Percentiles rank a stretch among this genome's conserved stretches.
These are phyloP conservation scores for Cyanocitta stelleri DNA, from an alignment of 2,113 vertebrate species.

Conservation along the genomic window DNA sequence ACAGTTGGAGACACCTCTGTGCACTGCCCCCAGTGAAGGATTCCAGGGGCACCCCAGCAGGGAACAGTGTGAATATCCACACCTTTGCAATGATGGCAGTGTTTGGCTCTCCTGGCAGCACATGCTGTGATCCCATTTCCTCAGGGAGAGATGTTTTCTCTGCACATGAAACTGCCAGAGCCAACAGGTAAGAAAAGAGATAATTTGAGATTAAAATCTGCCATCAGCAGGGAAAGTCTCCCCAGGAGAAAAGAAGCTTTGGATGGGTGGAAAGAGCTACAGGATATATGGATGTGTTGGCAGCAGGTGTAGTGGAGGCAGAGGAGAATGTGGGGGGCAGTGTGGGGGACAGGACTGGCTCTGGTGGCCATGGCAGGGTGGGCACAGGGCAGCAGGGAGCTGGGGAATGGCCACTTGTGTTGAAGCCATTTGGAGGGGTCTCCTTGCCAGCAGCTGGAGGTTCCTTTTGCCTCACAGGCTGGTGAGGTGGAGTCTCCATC, in stretches of 20 bases:
- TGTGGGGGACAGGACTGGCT: background rate
- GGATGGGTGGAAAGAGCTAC: background rate
- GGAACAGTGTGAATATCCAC: accelerated
- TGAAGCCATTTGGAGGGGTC: background rate
- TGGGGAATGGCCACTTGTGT: background rate
- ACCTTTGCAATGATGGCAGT: background rate
- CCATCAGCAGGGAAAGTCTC: background rate
- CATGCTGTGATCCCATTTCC: accelerated
- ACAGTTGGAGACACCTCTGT: background rate
- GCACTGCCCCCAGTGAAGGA: accelerated
- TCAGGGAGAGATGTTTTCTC: background rate
- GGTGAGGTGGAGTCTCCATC: background rate
- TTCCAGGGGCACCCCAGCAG: background rate
- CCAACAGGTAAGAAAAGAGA: background rate
- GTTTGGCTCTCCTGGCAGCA: background rate
- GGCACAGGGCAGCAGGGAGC: background rate
- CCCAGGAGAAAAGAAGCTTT: accelerated
- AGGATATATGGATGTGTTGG: background rate
- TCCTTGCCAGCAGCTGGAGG: background rate
- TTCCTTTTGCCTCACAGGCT: background rate
- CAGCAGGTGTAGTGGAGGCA: background rate
- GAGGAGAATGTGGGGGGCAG: background rate
- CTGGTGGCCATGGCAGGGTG: background rate
- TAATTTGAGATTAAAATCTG: background rate
- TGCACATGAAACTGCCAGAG: background rate